Evolutionary conservation across 2,797 vertebrate species (phyloP).

Genomic region (Meriones psammophilus): DNA sequence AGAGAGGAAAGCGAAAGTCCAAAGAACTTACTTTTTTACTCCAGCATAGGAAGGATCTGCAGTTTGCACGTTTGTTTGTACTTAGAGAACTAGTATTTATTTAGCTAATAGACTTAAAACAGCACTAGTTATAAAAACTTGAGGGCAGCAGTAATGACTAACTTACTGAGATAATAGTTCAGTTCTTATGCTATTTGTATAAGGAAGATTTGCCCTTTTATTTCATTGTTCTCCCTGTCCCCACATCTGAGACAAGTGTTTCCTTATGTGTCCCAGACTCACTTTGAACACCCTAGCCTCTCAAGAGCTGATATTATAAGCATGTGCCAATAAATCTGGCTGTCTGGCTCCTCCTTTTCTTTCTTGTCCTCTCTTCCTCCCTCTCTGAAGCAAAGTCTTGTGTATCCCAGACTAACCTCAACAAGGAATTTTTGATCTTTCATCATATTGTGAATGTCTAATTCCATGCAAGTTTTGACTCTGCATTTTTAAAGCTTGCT

Average conservation of each 20-base stretch:
- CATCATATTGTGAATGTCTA: not conserved
- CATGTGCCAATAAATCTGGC: not conserved
- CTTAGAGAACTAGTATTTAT: not conserved
- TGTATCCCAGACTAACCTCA: not conserved
- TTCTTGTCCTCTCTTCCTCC: not conserved
- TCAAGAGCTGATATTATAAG: not conserved
- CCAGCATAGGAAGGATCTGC: not conserved
- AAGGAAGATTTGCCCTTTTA: constrained; percentile 41
- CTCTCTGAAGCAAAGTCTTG: not conserved
- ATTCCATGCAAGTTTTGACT: constrained; percentile 16
- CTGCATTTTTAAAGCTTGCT: not conserved
- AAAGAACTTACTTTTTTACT: not conserved
- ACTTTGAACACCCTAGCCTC: not conserved
- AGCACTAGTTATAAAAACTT: not conserved
- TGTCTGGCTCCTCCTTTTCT: not conserved
- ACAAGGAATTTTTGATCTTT: not conserved
- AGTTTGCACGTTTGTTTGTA: not conserved
- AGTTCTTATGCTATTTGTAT: not conserved
- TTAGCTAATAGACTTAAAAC: not conserved
- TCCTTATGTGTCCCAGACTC: not conserved
- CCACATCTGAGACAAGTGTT: not conserved
- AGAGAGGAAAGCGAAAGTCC: not conserved
- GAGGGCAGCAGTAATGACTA: not conserved
- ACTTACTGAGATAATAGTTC: not conserved
- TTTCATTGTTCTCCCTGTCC: not conserved